Evolutionary conservation across 1,140 invertebrate species (phyloP).

Genomic region (Augochlora pura): DNA sequence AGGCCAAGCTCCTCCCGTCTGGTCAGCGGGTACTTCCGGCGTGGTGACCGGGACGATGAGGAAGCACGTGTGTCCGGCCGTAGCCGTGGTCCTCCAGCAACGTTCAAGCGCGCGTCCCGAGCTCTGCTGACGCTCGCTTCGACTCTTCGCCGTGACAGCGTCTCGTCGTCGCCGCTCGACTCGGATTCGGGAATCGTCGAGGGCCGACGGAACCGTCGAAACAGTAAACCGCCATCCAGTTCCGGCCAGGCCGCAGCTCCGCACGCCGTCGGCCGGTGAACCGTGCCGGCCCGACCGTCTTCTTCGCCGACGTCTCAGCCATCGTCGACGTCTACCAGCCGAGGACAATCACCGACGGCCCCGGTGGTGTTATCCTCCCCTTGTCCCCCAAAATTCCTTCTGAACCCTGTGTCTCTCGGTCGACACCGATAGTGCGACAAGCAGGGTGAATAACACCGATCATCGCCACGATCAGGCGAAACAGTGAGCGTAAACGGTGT

Average conservation of each 20-base stretch:
- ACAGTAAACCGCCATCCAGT: not conserved
- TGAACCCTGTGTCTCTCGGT: not conserved
- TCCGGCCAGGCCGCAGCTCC: not conserved
- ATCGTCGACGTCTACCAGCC: not conserved
- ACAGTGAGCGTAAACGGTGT: conserved; percentile 51
- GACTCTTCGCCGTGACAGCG: conserved; percentile 19
- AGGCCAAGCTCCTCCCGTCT: conserved; percentile 11
- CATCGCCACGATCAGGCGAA: conserved; percentile 35
- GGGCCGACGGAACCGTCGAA: conserved; percentile 16
- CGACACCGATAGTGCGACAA: conserved; percentile 3
- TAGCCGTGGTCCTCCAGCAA: conserved; percentile 39
- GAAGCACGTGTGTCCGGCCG: conserved; percentile 49
- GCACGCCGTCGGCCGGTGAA: not conserved
- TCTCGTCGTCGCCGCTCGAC: conserved; percentile 37
- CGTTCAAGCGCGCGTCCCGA: conserved; percentile 15
- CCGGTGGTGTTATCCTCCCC: not conserved
- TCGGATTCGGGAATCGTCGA: conserved; percentile 32
- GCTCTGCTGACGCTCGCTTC: conserved; percentile 51
- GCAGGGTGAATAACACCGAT: conserved; percentile 23
- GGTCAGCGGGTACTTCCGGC: conserved; percentile 33
- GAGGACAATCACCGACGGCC: conserved; percentile 27
- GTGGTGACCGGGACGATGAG: conserved; percentile 47
- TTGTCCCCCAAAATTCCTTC: not conserved
- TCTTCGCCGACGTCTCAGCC: not conserved
- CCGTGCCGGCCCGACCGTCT: not conserved